Evolutionary conservation across 2,888 invertebrate genomes (phyloP).

Genomic region (Fissipunctia ypsillon): DNA sequence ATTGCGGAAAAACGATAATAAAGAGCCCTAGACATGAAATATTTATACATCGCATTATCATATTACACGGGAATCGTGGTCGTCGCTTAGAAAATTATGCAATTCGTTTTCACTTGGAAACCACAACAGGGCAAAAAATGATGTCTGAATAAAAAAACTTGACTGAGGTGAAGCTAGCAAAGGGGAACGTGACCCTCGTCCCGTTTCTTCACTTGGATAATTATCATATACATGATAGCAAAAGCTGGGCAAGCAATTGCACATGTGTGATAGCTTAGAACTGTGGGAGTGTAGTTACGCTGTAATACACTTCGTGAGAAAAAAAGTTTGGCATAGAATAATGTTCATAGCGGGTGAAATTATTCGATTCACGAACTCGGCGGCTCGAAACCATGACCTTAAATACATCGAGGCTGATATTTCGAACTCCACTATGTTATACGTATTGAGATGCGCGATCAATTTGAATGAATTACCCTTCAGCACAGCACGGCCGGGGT

Average conservation of each 20-base stretch:
- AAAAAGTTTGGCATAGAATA: conserved; percentile 39
- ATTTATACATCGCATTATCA: conserved; percentile 89
- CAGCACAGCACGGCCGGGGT: conserved; percentile 83
- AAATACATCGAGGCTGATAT: conserved; percentile 56
- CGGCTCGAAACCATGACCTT: conserved; percentile 51
- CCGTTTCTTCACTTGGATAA: conserved; percentile 69
- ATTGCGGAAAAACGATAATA: conserved; percentile 86
- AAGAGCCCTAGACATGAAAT: conserved; percentile 86
- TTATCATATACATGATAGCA: conserved; percentile 63
- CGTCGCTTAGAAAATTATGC: conserved; percentile 89
- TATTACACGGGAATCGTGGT: conserved; percentile 89
- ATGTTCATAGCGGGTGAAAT: conserved; percentile 37
- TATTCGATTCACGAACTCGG: conserved; percentile 54
- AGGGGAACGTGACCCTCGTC: conserved; percentile 71
- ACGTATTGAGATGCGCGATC: conserved; percentile 72
- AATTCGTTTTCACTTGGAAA: conserved; percentile 87
- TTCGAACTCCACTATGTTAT: conserved; percentile 62
- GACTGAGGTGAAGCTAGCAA: conserved; percentile 53
- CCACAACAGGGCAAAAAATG: conserved; percentile 76
- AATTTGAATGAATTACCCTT: conserved; percentile 86
- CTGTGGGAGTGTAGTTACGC: conserved; percentile 47
- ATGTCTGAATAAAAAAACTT: conserved; percentile 59
- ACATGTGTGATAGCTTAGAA: conserved; percentile 46
- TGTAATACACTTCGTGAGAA: conserved; percentile 34
- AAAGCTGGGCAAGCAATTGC: conserved; percentile 51